Evolutionary conservation across 2,888 invertebrate species (phyloP), one percentile per base, ranked within the genome.

Genomic region (Poecilus cupreus): DNA sequence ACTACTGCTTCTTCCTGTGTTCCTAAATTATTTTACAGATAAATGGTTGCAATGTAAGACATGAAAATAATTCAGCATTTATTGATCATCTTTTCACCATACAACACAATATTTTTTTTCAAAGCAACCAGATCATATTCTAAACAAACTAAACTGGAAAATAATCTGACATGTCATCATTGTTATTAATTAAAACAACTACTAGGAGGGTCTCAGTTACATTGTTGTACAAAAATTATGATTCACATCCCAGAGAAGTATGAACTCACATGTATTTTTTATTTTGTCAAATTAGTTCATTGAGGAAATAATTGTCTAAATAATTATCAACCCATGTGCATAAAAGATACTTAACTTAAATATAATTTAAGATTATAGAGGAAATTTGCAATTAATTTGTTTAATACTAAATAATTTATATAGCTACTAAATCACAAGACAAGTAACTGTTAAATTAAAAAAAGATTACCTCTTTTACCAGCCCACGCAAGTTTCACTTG

Each of bases 351-450:
- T 32, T 22, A 46, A 72, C 43, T 72, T 43, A 43, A 43, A 20
- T 22, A 43, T 70, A 70, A 70, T 70, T 70, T 37, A 37, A 70
- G 20, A 70, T 70, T 76, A 51, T 76, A 76, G 26, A 76, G 76
- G 37, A 76, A 13, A 76, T 39, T 57, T 54, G 76, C 54, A 37
- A 54, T 49, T 51, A 79, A 68, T 80, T 72, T 72, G 20, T 80
- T 80, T 80, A 80, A 80, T 80, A 80, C 72, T 80, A 80, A 80
- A 80, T 80, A 80, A 80, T 80, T 80, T 80, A 72, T 46, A 72
- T 80, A 72, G 60, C 75, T 81, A 81, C 75, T 75, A 64, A 81
- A 81, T 81, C 81, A 81, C 81, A 81, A 26, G 81, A 81, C 60
- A 81, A 80, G 60, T 81, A 81, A 81, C 81, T 68, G 22, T 72